Conservation (phyloP, 1,140 invertebrate genomes). For the Danaus melanippus region DNA sequence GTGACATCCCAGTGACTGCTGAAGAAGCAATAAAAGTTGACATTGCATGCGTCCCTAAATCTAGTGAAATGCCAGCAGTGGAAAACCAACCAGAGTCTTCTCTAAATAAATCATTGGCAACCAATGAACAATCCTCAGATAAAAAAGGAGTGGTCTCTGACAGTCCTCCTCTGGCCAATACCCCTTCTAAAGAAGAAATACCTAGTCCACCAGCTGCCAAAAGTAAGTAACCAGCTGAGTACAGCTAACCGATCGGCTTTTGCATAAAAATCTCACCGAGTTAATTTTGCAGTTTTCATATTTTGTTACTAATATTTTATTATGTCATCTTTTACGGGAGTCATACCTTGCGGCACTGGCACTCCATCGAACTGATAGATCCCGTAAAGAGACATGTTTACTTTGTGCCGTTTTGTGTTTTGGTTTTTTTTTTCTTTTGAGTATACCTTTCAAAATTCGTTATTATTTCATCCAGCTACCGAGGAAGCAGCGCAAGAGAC, state of each 20-base stretch:
- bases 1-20: constrained; percentile 16
- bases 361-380: constrained; percentile 4
- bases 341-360: constrained; percentile 7
- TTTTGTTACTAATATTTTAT: constrained; percentile 61
- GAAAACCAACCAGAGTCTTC: constrained; percentile 1
- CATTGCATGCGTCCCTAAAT: too few species aligned
- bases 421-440: constrained; percentile 65
- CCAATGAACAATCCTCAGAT: constrained; percentile 36
- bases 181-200: constrained; percentile 52
- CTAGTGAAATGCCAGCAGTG: constrained; percentile 3
- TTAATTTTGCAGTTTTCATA: constrained; percentile 68
- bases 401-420: constrained; percentile 71
- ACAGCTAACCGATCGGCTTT: constrained; percentile 49
- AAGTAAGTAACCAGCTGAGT: constrained; percentile 53
- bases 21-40: constrained; percentile 17
- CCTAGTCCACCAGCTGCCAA: constrained; percentile 46
- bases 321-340: constrained; percentile 44
- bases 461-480: constrained; percentile 73
- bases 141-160: constrained; percentile 32
- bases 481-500: constrained; percentile 72
- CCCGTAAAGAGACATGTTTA: constrained; percentile 42
- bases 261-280: constrained; percentile 60
- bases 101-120: constrained; percentile 3
- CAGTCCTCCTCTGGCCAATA: constrained; percentile 56
- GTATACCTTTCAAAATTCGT: constrained; percentile 68